phyloP scores from a whole-genome alignment of 2,888 invertebrate species.

The Drosophila fungiperda region DNA sequence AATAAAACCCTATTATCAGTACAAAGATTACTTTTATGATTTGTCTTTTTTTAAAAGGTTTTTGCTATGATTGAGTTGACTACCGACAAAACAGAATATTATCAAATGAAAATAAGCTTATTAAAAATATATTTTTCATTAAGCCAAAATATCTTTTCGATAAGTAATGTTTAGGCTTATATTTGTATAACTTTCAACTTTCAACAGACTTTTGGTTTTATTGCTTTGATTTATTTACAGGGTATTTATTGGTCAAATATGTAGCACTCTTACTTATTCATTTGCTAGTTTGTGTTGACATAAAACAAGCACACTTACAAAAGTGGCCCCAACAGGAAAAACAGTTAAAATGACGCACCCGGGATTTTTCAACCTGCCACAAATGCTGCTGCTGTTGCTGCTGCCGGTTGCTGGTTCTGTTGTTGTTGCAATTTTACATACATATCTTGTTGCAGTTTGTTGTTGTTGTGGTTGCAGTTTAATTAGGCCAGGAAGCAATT shows the following conservation, averaged over 20 bases:
- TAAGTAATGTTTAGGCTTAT: too few relatives aligned
- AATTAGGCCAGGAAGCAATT: conserved; percentile 76
- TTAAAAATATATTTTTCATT: too few relatives aligned
- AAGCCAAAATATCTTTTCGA: too few relatives aligned
- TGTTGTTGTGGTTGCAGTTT: conserved; percentile 25
- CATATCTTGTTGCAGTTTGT: conserved; percentile 7
- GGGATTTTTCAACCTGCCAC: conserved; percentile 31
- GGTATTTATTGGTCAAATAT: background rate
- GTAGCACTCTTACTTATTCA: background rate
- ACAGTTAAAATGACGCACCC: conserved; percentile 35
- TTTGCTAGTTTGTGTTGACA: conserved; percentile 16
- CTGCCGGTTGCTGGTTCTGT: background rate
- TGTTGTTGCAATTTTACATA: conserved; percentile 28
- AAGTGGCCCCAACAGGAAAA: conserved; percentile 10
- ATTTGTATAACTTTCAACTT: too few relatives aligned
- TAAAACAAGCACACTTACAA: conserved; percentile 27
- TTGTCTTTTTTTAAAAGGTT: too few relatives aligned
- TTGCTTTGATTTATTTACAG: background rate
- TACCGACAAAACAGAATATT: too few relatives aligned
- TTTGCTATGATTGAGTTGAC: too few relatives aligned
- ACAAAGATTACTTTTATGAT: too few relatives aligned
- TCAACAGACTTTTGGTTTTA: too few relatives aligned
- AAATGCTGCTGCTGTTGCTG: conserved; percentile 5
- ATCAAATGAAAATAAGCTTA: too few relatives aligned
- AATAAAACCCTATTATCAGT: too few relatives aligned